Evolutionary conservation across 2,888 invertebrate species (phyloP), one percentile per base, ranked within the genome.

Genomic region (Liposcelis brunnea): DNA sequence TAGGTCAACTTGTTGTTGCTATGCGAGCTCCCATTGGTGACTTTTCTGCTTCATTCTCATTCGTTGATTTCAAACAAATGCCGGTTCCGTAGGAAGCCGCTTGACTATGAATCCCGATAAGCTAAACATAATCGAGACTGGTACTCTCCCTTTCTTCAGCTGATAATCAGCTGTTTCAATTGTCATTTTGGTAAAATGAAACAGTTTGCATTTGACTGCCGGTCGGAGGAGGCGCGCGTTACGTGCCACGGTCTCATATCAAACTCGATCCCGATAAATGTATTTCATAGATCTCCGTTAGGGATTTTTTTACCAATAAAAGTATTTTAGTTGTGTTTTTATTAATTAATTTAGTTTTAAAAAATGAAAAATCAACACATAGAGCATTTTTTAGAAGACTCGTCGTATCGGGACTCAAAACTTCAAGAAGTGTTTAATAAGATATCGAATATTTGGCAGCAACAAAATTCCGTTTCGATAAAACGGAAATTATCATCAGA

Each of bases 351-450:
- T 35, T 16, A 32, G n/a, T 16, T 16, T 18, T 16, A 15, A 36
- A 50, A 47, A 47, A 50, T 50, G 48, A 49, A 48, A 45, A 47
- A 47, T n/a, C 46, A 49, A 34, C 45, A 49, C 33, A 45, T 50
- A 19, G 49, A 49, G 44, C 50, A 50, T 42, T 50, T 49, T 43
- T 42, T 50, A 31, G 50, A 50, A 38, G 50, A 50, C 19, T 47
- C 50, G 34, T 45, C 48, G 6, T 44, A 48, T 38, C 44, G 47
- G 18, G 50, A 50, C 14, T 44, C 46, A 15, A 48, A 48, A 47
- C 35, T 50, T 19, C 49, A 48, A 42, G 50, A 48, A 48, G 50
- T 50, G 18, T 50, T 50, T 32, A 50, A 48, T 45, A 50, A 50
- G 43, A 43, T 50, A 11, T 36, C 50, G 8, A 48, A 48, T 33